phyloP scores from a whole-genome alignment of 2,797 vertebrate species.

The Diplodus sargus region DNA sequence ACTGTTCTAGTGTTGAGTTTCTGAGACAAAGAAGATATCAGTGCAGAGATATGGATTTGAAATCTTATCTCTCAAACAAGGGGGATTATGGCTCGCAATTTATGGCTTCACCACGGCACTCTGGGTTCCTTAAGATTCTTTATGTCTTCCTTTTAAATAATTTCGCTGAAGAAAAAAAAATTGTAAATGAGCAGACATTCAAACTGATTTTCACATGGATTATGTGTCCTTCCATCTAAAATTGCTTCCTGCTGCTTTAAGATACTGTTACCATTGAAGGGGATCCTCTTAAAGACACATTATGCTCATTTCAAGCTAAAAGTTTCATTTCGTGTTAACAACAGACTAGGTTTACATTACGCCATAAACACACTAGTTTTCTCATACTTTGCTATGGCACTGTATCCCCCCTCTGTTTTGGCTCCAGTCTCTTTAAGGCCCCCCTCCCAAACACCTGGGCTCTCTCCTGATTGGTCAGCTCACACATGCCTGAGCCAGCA shows the following conservation, averaged over 20 bases:
- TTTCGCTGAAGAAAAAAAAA: neutral
- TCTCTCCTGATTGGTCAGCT: no score
- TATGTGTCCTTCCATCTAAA: neutral
- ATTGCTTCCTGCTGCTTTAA: neutral
- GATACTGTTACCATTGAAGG: neutral
- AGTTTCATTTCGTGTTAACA: no score
- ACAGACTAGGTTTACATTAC: no score
- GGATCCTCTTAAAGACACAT: no score
- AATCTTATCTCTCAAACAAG: slow-evolving; percentile 34
- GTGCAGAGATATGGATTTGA: slow-evolving; percentile 46
- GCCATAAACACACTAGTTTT: no score
- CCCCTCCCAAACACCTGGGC: no score
- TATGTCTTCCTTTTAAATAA: neutral
- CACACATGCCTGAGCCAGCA: no score
- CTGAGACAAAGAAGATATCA: slow-evolving; percentile 17
- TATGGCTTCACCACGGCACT: slow-evolving; percentile 5
- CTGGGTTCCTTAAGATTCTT: neutral
- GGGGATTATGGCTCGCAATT: neutral
- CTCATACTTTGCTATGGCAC: no score
- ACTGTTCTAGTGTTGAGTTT: slow-evolving; percentile 32
- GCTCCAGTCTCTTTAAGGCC: no score
- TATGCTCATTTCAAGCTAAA: no score
- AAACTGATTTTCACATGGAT: neutral
- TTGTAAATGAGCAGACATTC: neutral
- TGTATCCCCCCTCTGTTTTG: no score